Evolutionary conservation across 2,888 invertebrate species (phyloP).

Genomic region (Brassicogethes aeneus): DNA sequence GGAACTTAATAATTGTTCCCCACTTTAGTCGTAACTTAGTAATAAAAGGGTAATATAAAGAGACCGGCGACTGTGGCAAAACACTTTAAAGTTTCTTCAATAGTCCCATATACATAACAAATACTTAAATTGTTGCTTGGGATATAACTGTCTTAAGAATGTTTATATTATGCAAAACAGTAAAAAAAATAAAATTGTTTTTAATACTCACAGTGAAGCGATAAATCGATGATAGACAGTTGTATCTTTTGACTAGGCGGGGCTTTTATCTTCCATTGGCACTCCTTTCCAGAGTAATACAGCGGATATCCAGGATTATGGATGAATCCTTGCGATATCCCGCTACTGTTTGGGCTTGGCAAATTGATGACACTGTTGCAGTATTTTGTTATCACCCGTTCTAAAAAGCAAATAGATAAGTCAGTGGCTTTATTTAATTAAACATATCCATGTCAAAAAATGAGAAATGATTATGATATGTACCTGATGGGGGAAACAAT

Average conservation of each 20-base stretch:
- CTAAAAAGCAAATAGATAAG: slow-evolving; percentile 34
- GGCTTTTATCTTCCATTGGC: slow-evolving; percentile 58
- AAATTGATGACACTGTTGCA: slow-evolving; percentile 44
- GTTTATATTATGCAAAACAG: too few relatives aligned
- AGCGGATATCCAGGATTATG: slow-evolving; percentile 67
- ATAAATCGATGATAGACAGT: slow-evolving; percentile 59
- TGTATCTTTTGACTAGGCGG: slow-evolving; percentile 54
- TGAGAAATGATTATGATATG: slow-evolving; percentile 6
- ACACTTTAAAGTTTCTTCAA: too few relatives aligned
- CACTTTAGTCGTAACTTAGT: too few relatives aligned
- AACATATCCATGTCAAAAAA: background rate
- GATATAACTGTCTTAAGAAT: too few relatives aligned
- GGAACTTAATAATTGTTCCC: too few relatives aligned
- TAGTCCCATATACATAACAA: too few relatives aligned
- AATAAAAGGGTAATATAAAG: too few relatives aligned
- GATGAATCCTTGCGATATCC: slow-evolving; percentile 52
- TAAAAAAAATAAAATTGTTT: too few relatives aligned
- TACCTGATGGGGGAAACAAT: slow-evolving; percentile 1
- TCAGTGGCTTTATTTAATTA: slow-evolving; percentile 5
- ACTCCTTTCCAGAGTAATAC: slow-evolving; percentile 58
- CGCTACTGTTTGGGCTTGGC: slow-evolving; percentile 32
- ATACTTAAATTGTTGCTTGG: too few relatives aligned
- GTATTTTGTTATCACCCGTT: slow-evolving; percentile 40
- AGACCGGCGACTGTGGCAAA: too few relatives aligned
- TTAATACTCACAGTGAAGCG: slow-evolving; percentile 60